A percentile compares a stretch with the other conserved stretches of the same genome.
Evolutionary conservation across 1,140 invertebrate species (phyloP).

Genomic region (Bombus sibiricus): DNA sequence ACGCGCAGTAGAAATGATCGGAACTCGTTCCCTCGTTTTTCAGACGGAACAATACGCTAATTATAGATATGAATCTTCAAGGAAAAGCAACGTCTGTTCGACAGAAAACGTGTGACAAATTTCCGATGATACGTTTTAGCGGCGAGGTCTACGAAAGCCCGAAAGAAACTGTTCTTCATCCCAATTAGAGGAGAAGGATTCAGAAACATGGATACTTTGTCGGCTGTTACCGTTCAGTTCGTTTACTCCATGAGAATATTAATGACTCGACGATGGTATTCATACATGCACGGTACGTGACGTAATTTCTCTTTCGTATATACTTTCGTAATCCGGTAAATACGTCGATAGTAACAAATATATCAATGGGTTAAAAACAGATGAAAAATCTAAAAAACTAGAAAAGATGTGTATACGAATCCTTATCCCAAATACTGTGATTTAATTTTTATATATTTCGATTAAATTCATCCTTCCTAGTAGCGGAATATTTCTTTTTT

Average conservation of each 20-base stretch:
- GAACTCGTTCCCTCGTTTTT: not conserved
- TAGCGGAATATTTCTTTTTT: too few relatives aligned
- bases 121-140: not conserved
- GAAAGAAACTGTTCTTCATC: slow-evolving; percentile 16
- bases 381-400: too few relatives aligned
- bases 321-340: too few relatives aligned
- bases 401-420: too few relatives aligned
- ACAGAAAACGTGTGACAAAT: slow-evolving; percentile 24
- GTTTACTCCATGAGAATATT: slow-evolving; percentile 34
- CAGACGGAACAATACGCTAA: not conserved
- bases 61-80: not conserved
- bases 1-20: not conserved
- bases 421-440: too few relatives aligned
- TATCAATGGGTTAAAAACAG: too few relatives aligned
- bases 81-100: not conserved
- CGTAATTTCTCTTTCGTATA: not conserved
- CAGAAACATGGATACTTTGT: slow-evolving; percentile 12
- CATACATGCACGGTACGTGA: not conserved
- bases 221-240: too few relatives aligned
- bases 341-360: too few relatives aligned
- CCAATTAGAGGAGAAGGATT: slow-evolving; percentile 20
- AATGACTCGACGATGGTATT: slow-evolving; percentile 10
- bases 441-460: too few relatives aligned
- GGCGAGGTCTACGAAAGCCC: not conserved
- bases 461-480: too few relatives aligned